phyloP scores from a whole-genome alignment of 2,113 vertebrate genomes.

The Suncus etruscus region DNA sequence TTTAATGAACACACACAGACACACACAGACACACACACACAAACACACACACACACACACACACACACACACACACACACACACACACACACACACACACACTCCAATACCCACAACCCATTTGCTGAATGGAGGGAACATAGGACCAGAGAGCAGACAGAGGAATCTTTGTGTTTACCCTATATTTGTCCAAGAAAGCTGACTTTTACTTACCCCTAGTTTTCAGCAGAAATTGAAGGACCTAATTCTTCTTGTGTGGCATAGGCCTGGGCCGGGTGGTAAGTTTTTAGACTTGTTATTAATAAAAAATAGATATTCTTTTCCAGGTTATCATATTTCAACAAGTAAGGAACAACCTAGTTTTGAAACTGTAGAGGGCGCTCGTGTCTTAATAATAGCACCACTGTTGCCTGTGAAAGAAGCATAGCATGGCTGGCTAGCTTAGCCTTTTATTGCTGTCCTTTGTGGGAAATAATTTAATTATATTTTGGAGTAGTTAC shows the following conservation, averaged over 20 bases:
- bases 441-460: neutral
- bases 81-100: neutral
- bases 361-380: constrained; percentile 68
- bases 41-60: neutral
- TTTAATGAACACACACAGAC: neutral
- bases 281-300: neutral
- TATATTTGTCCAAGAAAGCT: constrained; percentile 18
- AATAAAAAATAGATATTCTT: neutral
- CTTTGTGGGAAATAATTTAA: neutral
- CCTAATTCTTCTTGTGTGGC: neutral
- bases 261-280: neutral
- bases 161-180: neutral
- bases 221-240: neutral
- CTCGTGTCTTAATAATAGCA: constrained; percentile 68
- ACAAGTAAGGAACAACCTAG: constrained; percentile 38
- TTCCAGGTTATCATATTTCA: neutral
- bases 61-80: no score
- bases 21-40: neutral
- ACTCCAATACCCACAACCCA: no score
- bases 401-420: neutral
- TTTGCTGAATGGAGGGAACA: neutral
- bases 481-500: constrained; percentile 1
- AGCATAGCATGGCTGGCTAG: neutral
- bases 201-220: neutral
- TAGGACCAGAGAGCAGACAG: neutral